phyloP scores from a whole-genome alignment of 1,140 invertebrate genomes.

The Megathymus violae region DNA sequence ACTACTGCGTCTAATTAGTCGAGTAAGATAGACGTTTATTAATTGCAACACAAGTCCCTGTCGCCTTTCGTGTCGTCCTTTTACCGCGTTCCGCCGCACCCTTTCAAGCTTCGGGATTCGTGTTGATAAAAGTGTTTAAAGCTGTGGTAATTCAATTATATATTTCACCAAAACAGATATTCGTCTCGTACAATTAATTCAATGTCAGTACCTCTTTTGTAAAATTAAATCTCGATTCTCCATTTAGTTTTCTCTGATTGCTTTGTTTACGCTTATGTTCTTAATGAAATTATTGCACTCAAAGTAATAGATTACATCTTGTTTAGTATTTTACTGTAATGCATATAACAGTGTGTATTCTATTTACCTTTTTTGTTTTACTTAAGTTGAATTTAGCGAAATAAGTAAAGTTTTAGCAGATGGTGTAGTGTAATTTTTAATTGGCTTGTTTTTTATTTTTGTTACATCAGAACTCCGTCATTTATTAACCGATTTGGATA shows the following conservation, averaged over 20 bases:
- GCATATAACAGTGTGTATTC: too few relatives aligned
- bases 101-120: constrained; percentile 52
- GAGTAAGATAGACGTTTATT: constrained; percentile 70
- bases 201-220: constrained; percentile 33
- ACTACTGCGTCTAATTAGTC: constrained; percentile 75
- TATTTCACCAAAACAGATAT: constrained; percentile 53
- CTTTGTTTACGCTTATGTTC: constrained; percentile 8
- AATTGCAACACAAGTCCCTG: constrained; percentile 75
- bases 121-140: constrained; percentile 59
- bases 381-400: too few relatives aligned
- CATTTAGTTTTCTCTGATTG: constrained; percentile 12
- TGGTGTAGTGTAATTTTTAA: too few relatives aligned
- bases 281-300: constrained; percentile 23
- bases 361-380: too few relatives aligned
- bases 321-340: too few relatives aligned
- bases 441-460: too few relatives aligned
- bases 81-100: constrained; percentile 55
- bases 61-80: constrained; percentile 54
- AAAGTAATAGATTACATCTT: too few relatives aligned
- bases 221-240: constrained; percentile 21
- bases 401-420: too few relatives aligned
- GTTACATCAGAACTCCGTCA: too few relatives aligned
- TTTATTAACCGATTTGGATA: too few relatives aligned
- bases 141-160: constrained; percentile 60
- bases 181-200: constrained; percentile 50